phyloP scores from a whole-genome alignment of 2,888 invertebrate genomes.

The Carabus problematicus region DNA sequence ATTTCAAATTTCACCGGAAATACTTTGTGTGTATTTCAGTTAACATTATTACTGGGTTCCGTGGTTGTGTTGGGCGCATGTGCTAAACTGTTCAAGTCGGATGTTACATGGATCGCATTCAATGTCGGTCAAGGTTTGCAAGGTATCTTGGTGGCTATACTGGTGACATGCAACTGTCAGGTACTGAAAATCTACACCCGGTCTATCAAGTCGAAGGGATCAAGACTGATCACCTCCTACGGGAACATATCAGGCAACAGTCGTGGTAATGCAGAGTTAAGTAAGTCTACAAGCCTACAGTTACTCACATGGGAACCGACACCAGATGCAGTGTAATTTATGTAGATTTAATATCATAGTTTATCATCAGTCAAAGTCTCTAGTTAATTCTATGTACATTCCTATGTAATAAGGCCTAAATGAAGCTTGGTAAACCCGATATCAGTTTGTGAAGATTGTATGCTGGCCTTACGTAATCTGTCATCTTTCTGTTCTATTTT shows the following conservation, averaged over 20 bases:
- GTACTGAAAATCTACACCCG: constrained; percentile 59
- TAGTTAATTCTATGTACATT: no score
- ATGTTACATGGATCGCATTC: constrained; percentile 59
- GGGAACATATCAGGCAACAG: constrained; percentile 45
- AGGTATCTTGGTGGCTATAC: constrained; percentile 68
- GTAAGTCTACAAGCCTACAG: constrained; percentile 59
- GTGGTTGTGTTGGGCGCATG: constrained; percentile 57
- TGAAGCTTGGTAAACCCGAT: no score
- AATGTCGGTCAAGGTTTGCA: constrained; percentile 62
- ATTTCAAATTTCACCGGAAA: no score
- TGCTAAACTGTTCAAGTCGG: constrained; percentile 57
- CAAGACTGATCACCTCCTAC: constrained; percentile 49
- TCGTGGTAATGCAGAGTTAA: constrained; percentile 50
- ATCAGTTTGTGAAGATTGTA: no score
- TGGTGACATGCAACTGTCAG: constrained; percentile 70
- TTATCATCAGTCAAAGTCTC: no score
- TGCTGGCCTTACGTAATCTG: no score
- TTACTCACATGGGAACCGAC: constrained; percentile 59
- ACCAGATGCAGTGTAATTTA: constrained; percentile 57
- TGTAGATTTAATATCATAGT: no score
- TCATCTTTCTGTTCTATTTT: no score
- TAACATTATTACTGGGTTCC: constrained; percentile 55
- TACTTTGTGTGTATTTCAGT: constrained; percentile 50
- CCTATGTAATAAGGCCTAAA: no score
- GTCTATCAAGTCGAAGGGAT: constrained; percentile 51